Conservation (phyloP, 1,140 invertebrate genomes). For the Onthophagus taurus region DNA sequence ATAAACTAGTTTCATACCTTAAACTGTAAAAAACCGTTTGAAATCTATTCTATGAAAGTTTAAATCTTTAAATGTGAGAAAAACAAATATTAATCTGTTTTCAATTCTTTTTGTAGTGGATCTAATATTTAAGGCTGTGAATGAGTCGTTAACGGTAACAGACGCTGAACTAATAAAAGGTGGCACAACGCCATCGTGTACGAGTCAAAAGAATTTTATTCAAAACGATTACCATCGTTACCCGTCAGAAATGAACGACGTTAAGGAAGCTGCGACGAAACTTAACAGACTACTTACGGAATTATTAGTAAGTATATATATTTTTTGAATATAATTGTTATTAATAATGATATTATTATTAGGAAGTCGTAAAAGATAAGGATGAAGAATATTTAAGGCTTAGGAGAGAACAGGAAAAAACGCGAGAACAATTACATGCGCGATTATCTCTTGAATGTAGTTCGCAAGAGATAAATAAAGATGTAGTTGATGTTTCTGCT, state of each 20-base stretch:
- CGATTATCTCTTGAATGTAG: conserved; percentile 34
- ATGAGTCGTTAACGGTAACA: conserved; percentile 41
- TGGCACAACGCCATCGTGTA: conserved; percentile 26
- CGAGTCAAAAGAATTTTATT: conserved; percentile 25
- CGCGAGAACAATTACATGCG: conserved; percentile 61
- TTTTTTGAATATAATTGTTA: neutral
- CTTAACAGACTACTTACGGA: conserved; percentile 48
- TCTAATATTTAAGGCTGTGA: conserved; percentile 40
- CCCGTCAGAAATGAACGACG: conserved; percentile 44
- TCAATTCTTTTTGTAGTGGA: too few relatives aligned
- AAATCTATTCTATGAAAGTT: too few relatives aligned
- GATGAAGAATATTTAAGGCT: conserved; percentile 67
- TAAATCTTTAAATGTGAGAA: too few relatives aligned
- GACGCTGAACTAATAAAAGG: conserved; percentile 36
- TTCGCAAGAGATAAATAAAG: conserved; percentile 1
- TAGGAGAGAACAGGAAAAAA: conserved; percentile 58
- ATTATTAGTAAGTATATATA: conserved; percentile 42
- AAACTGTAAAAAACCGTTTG: too few relatives aligned
- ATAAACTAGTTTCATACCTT: too few relatives aligned
- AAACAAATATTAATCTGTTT: too few relatives aligned
- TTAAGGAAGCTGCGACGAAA: conserved; percentile 41
- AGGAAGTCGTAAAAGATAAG: conserved; percentile 62
- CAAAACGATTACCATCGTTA: conserved; percentile 39
- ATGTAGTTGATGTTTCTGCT: too few relatives aligned
- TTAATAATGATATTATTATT: conserved; percentile 14